Evolutionary conservation across 2,113 vertebrate genomes (phyloP), one percentile per base, ranked within the genome.

Genomic region (Nycticebus coucang): DNA sequence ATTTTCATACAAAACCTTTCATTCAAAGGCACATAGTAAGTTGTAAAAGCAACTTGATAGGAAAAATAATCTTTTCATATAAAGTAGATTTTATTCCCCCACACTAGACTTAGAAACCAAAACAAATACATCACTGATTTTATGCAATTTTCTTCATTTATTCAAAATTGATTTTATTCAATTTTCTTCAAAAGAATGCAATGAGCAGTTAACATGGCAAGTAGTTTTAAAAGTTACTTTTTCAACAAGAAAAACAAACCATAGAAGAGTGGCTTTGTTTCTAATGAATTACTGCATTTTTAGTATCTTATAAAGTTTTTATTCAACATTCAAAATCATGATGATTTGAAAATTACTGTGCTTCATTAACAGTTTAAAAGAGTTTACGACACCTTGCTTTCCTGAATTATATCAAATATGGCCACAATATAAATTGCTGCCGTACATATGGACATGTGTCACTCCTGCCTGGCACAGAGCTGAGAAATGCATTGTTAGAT

Each of bases 101-200:
- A 97, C 57, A 97, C 96, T 95, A 96, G 90, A 64, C 94, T 98
- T 94, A 94, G 94, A 97, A 98, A 96, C 84, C 95, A 97, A 98
- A 98, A 50, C 75, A 98, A 98, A 97, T 95, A 97, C 92, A 93
- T 97, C 96, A 97, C 66, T 98, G 95, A 96, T 98, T 98, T 98
- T 98, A 98, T 98, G 93, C 95, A 86, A 95, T 96, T 98, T 95
- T 98, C 93, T 97, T n/a, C n/a, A n/a, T n/a, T n/a, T n/a, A n/a
- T n/a, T n/a, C n/a, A n/a, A n/a, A n/a, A n/a, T n/a, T 98, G 95
- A 96, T 98, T 98, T 98, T 98, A 98, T 98, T 92, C 95, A 86
- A 95, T 96, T 98, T 95, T 96, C 68, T 93, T 97, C 90, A 97
- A 17, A 97, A 88, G 74, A 97, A 97, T 97, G 89, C 97, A 98